phyloP scores from a whole-genome alignment of 23 tunicate genomes.

The Trididemnum clinides region DNA sequence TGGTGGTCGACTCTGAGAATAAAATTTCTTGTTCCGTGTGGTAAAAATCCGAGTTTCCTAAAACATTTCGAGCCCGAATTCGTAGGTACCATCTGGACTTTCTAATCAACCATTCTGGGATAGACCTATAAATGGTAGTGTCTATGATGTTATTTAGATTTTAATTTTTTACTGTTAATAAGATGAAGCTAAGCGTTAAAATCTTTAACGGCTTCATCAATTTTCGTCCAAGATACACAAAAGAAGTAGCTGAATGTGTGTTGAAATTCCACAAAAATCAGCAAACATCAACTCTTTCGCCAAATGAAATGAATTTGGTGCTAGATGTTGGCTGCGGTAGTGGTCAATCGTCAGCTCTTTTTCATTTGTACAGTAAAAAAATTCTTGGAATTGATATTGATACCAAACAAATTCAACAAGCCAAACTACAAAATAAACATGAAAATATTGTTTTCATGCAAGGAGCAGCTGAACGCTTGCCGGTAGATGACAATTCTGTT shows the following conservation, averaged over 20 bases:
- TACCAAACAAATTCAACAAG: conserved; percentile 37
- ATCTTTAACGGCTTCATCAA: conserved; percentile 13
- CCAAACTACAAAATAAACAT: neutral
- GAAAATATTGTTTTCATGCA: conserved; percentile 34
- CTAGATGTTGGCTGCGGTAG: conserved; percentile 72
- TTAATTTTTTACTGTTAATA: too few species aligned
- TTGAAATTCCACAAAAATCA: neutral
- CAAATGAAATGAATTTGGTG: neutral
- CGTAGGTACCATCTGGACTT: too few species aligned
- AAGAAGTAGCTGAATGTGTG: conserved; percentile 24
- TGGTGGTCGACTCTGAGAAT: too few species aligned
- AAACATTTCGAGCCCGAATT: too few species aligned
- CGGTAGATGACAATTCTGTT: conserved; percentile 31
- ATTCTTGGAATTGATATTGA: conserved; percentile 45
- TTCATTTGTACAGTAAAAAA: conserved; percentile 35
- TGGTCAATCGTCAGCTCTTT: conserved; percentile 55
- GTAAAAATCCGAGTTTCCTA: too few species aligned
- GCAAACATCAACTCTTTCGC: neutral
- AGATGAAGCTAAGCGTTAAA: neutral
- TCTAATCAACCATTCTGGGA: too few species aligned
- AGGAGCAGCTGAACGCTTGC: conserved; percentile 36
- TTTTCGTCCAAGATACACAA: conserved; percentile 42
- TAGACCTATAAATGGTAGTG: too few species aligned
- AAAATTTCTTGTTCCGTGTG: too few species aligned
- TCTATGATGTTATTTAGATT: too few species aligned